These are phyloP conservation scores for Eupithecia insigniata DNA, from an alignment of 2,888 invertebrate species.

Conservation along the genomic window DNA sequence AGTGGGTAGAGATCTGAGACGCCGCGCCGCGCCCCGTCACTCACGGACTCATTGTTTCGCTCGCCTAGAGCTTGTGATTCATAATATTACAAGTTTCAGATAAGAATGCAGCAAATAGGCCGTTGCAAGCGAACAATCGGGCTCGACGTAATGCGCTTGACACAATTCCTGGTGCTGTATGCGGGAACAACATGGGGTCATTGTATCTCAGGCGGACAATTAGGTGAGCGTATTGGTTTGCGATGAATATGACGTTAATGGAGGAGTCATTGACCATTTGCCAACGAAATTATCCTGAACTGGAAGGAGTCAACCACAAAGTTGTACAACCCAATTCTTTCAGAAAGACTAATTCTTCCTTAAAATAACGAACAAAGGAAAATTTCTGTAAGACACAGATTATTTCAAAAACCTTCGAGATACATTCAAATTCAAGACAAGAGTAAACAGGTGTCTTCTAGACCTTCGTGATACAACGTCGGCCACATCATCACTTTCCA, in stretches of 20 bases:
- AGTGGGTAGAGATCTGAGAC: slow-evolving; percentile 73
- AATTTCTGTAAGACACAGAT: not conserved
- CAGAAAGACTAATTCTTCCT: not conserved
- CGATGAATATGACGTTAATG: slow-evolving; percentile 43
- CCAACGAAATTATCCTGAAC: slow-evolving; percentile 34
- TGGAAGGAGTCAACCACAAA: slow-evolving; percentile 33
- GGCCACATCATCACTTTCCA: no score
- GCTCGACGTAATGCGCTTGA: slow-evolving; percentile 68
- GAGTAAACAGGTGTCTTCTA: no score
- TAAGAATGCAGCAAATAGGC: slow-evolving; percentile 79
- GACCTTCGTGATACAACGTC: no score
- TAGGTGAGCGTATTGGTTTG: slow-evolving; percentile 37
- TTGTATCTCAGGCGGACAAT: slow-evolving; percentile 48
- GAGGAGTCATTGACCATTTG: slow-evolving; percentile 38
- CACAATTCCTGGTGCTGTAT: slow-evolving; percentile 64
- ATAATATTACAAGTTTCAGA: slow-evolving; percentile 74
- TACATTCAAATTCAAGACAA: no score
- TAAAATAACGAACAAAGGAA: not conserved
- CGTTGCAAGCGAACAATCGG: slow-evolving; percentile 73
- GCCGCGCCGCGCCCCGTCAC: slow-evolving; percentile 76
- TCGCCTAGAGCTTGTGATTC: slow-evolving; percentile 74
- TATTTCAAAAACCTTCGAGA: not conserved
- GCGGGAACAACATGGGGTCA: slow-evolving; percentile 59
- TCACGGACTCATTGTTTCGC: slow-evolving; percentile 75
- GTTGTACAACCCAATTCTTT: not conserved